phyloP scores from a whole-genome alignment of 2,888 invertebrate species.

The Hypsopygia costalis region DNA sequence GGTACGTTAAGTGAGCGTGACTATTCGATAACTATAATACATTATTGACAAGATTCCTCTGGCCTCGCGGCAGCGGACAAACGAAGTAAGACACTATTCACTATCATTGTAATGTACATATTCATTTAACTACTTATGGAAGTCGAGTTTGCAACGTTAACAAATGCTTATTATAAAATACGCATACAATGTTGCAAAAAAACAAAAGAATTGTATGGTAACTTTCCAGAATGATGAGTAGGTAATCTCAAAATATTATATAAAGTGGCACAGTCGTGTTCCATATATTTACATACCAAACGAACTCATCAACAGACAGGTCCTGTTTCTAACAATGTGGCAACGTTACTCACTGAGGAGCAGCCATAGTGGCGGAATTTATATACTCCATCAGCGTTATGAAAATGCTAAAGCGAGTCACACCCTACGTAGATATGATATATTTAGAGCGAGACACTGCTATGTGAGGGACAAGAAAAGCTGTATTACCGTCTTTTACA shows the following conservation, averaged over 20 bases:
- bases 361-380: no score
- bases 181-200: neutral
- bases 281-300: neutral
- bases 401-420: no score
- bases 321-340: no score
- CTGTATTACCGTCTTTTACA: no score
- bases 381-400: no score
- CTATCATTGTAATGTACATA: slow-evolving; percentile 4
- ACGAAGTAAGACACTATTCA: neutral
- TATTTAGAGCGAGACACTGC: no score
- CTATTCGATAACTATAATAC: slow-evolving; percentile 16
- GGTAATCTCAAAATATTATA: slow-evolving; percentile 7
- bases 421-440: no score
- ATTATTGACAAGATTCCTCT: neutral
- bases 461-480: no score
- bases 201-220: slow-evolving; percentile 11
- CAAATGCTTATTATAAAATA: neutral
- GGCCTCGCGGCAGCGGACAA: neutral
- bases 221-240: slow-evolving; percentile 11
- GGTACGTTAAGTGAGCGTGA: slow-evolving; percentile 23
- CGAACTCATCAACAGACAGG: no score
- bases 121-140: slow-evolving; percentile 7
- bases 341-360: no score
- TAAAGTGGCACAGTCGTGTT: neutral
- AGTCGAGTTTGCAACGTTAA: slow-evolving; percentile 1